These are phyloP conservation scores for Cryptus armator DNA, from an alignment of 2,888 invertebrate species.

Conservation along the genomic window DNA sequence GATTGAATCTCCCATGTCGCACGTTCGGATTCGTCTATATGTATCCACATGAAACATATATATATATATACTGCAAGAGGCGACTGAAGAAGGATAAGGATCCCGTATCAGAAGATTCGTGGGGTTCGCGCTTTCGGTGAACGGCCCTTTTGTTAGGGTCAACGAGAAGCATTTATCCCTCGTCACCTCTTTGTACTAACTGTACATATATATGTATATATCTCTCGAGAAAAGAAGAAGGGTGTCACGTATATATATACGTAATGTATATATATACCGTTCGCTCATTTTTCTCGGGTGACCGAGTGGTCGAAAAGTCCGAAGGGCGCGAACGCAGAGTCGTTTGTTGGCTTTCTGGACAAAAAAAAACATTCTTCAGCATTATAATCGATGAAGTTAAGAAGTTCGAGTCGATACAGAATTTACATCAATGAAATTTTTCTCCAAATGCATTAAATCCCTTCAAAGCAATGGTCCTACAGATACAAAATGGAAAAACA, in stretches of 20 bases:
- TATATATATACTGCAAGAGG: slow-evolving; percentile 4
- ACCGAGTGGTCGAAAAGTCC: slow-evolving; percentile 26
- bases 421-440: too few relatives aligned
- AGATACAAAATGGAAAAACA: too few relatives aligned
- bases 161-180: slow-evolving; percentile 52
- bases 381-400: too few relatives aligned
- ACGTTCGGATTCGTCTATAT: slow-evolving; percentile 35
- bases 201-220: neutral
- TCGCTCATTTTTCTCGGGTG: slow-evolving; percentile 34
- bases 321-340: slow-evolving; percentile 11
- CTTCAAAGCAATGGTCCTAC: too few relatives aligned
- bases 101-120: slow-evolving; percentile 42
- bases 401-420: too few relatives aligned
- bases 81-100: slow-evolving; percentile 23
- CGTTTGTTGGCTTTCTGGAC: slow-evolving; percentile 2
- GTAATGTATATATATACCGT: neutral
- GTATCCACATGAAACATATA: neutral
- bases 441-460: too few relatives aligned
- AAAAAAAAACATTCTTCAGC: neutral
- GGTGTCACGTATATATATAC: slow-evolving; percentile 1
- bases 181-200: slow-evolving; percentile 30
- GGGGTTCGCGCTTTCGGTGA: slow-evolving; percentile 34
- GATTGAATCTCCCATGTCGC: slow-evolving; percentile 40
- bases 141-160: slow-evolving; percentile 47
- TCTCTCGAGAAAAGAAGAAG: slow-evolving; percentile 19